These are phyloP conservation scores for Carassius gibelio DNA, from an alignment of 2,113 vertebrate genomes.

Conservation along the genomic window DNA sequence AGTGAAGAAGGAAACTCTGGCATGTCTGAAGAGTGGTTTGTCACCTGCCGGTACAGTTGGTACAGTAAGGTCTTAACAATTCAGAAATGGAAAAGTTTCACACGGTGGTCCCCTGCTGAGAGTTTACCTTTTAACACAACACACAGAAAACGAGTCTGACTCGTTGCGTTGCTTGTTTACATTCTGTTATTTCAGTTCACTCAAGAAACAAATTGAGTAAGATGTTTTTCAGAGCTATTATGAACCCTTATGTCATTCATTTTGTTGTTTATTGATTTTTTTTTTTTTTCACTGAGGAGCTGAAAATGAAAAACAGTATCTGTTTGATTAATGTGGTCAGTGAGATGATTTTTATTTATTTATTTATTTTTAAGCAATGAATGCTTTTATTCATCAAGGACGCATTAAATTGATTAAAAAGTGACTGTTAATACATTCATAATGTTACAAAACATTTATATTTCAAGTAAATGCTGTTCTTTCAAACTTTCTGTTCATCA, in stretches of 20 bases:
- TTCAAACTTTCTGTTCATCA: neutral
- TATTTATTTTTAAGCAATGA: neutral
- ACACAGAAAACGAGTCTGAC: constrained; percentile 33
- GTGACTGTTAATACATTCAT: neutral
- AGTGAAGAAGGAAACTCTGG: constrained; percentile 16
- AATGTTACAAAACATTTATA: neutral
- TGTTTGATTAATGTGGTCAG: neutral
- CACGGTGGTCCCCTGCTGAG: constrained; percentile 34
- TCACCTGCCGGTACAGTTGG: constrained; percentile 12
- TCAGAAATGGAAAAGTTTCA: constrained; percentile 48
- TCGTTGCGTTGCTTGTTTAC: constrained; percentile 39
- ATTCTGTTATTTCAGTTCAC: constrained; percentile 42
- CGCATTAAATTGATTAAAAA: neutral
- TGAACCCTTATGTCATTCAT: constrained; percentile 1
- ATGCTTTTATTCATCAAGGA: neutral
- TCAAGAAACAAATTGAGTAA: constrained; percentile 28
- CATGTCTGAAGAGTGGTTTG: neutral
- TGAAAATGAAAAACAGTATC: neutral
- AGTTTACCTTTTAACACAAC: constrained; percentile 53
- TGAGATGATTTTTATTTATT: neutral
- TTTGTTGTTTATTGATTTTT: neutral
- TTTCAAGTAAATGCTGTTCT: neutral
- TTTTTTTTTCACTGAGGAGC: neutral
- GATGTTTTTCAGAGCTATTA: constrained; percentile 25
- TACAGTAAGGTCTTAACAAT: constrained; percentile 36